Evolutionary conservation across 2,888 invertebrate genomes (phyloP).

Genomic region (Athalia cordata): DNA sequence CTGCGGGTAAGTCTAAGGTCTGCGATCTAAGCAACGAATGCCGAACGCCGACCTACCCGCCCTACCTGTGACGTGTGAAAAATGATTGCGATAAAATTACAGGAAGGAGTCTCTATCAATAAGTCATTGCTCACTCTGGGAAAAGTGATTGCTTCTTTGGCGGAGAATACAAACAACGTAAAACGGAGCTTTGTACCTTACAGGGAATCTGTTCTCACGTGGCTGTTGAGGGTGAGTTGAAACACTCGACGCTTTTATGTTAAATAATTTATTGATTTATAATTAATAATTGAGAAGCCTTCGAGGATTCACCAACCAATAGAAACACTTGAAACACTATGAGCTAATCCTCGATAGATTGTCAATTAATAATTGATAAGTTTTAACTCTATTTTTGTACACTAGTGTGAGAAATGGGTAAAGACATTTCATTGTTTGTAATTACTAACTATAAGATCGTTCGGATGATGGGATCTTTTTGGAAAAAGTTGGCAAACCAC

Average conservation of each 20-base stretch:
- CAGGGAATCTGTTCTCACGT: slow-evolving; percentile 87
- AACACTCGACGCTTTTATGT: slow-evolving; percentile 29
- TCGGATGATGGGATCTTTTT: neutral
- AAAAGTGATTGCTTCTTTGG: slow-evolving; percentile 85
- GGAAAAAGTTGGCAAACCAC: neutral
- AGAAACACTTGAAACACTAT: slow-evolving; percentile 47
- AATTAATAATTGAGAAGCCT: slow-evolving; percentile 32
- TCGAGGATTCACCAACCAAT: slow-evolving; percentile 43
- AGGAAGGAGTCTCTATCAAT: slow-evolving; percentile 85
- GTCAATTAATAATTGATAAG: slow-evolving; percentile 5
- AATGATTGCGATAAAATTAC: slow-evolving; percentile 58
- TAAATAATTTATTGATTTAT: slow-evolving; percentile 48
- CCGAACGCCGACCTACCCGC: neutral
- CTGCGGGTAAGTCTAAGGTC: slow-evolving; percentile 72
- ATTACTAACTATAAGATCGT: neutral
- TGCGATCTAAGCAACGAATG: too few species aligned
- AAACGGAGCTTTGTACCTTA: slow-evolving; percentile 83
- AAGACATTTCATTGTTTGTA: neutral
- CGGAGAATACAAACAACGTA: slow-evolving; percentile 76
- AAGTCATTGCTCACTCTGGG: slow-evolving; percentile 86
- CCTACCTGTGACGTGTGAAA: neutral
- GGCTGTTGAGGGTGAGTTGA: slow-evolving; percentile 81
- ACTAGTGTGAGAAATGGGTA: neutral
- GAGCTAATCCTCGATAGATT: slow-evolving; percentile 43
- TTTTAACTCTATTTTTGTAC: too few species aligned